A percentile compares a stretch with the other conserved stretches of the same genome.
Conservation (phyloP, 2,888 invertebrate genomes). For the Philhelius pedissequus region DNA sequence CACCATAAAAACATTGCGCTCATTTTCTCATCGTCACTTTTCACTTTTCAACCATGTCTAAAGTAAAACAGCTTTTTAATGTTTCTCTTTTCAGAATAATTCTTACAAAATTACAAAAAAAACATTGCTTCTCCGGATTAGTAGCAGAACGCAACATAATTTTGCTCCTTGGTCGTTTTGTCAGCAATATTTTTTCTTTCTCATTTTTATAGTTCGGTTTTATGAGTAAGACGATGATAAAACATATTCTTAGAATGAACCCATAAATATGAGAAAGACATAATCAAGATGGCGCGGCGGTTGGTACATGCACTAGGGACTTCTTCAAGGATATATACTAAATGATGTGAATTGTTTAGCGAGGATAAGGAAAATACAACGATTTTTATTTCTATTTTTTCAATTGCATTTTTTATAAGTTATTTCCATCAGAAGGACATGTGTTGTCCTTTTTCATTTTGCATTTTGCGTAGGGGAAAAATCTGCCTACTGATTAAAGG, state of each 20-base stretch:
- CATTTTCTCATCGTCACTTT: not conserved
- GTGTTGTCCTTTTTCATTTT: not conserved
- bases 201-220: not conserved
- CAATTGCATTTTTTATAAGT: not conserved
- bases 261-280: not conserved
- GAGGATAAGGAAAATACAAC: not conserved
- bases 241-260: not conserved
- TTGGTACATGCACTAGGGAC: slow-evolving; percentile 8
- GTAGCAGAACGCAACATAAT: not conserved
- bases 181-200: not conserved
- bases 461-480: not conserved
- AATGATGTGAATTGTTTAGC: not conserved
- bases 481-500: not conserved
- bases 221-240: not conserved
- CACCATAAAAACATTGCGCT: not conserved
- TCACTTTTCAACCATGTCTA: not conserved
- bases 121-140: not conserved
- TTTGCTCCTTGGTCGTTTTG: not conserved
- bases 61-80: not conserved
- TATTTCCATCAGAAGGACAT: not conserved
- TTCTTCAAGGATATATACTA: not conserved
- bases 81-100: not conserved
- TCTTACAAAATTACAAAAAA: not conserved
- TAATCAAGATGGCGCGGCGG: not conserved
- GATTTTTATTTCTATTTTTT: too few species aligned